These are phyloP conservation scores for Zosterops hypoxanthus DNA, from an alignment of 2,113 vertebrate species.

Conservation along the genomic window DNA sequence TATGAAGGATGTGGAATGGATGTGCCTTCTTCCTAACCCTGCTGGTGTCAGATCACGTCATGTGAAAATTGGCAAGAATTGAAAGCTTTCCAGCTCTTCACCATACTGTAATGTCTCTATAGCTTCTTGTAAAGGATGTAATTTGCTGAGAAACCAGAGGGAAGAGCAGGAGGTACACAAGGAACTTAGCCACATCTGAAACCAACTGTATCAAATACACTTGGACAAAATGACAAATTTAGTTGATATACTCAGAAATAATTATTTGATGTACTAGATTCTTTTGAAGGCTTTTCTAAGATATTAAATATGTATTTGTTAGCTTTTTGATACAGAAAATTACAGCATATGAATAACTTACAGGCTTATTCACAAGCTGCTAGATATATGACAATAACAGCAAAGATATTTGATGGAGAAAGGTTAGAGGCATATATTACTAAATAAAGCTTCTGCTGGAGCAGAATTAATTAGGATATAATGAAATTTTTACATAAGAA, in stretches of 20 bases:
- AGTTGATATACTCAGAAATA: neutral
- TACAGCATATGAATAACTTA: neutral
- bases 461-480: neutral
- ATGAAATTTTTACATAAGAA: neutral
- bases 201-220: neutral
- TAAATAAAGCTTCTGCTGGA: neutral
- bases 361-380: neutral
- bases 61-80: neutral
- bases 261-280: neutral
- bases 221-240: neutral
- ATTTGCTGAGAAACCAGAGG: neutral
- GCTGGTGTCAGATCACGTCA: neutral
- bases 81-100: neutral
- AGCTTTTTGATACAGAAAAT: neutral
- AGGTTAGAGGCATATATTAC: neutral
- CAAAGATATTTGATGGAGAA: neutral
- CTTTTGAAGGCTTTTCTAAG: neutral
- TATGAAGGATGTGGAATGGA: neutral
- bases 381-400: neutral
- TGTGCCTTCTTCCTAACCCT: neutral
- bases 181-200: neutral
- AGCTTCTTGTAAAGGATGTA: neutral
- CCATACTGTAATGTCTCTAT: neutral
- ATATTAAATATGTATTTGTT: neutral
- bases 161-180: neutral